Evolutionary conservation across 2,888 invertebrate genomes (phyloP).

Genomic region (Laothoe populi): DNA sequence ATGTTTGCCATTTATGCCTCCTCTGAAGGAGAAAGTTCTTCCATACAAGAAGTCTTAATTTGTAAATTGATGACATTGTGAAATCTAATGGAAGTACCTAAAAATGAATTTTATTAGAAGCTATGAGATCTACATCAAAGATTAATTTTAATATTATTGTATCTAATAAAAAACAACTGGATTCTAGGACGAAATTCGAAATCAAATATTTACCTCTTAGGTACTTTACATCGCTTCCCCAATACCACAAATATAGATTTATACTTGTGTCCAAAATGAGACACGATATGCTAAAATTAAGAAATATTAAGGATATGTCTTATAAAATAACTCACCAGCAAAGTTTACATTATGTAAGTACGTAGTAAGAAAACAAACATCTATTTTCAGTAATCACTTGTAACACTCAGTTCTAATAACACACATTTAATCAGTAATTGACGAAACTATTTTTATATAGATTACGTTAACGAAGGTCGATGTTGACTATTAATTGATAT

Average conservation of each 20-base stretch:
- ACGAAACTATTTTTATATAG: background rate
- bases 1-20: constrained; percentile 89
- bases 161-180: background rate
- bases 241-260: too few species aligned
- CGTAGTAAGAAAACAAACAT: background rate
- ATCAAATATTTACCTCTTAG: background rate
- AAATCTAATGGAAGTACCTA: background rate
- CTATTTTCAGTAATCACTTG: background rate
- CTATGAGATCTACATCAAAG: too few species aligned
- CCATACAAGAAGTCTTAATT: constrained; percentile 91
- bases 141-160: background rate
- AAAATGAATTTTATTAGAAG: background rate
- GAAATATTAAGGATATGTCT: too few species aligned
- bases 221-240: too few species aligned
- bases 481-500: too few species aligned
- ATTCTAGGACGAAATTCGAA: constrained; percentile 4
- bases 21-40: constrained; percentile 93
- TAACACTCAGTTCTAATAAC: background rate
- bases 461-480: background rate
- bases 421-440: background rate
- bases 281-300: background rate
- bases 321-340: background rate
- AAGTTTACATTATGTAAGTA: background rate
- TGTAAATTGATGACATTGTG: constrained; percentile 76
- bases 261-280: too few species aligned